Evolutionary conservation across 2,113 vertebrate genomes (phyloP), one percentile per base, ranked within the genome.

Genomic region (Mellivora capensis): DNA sequence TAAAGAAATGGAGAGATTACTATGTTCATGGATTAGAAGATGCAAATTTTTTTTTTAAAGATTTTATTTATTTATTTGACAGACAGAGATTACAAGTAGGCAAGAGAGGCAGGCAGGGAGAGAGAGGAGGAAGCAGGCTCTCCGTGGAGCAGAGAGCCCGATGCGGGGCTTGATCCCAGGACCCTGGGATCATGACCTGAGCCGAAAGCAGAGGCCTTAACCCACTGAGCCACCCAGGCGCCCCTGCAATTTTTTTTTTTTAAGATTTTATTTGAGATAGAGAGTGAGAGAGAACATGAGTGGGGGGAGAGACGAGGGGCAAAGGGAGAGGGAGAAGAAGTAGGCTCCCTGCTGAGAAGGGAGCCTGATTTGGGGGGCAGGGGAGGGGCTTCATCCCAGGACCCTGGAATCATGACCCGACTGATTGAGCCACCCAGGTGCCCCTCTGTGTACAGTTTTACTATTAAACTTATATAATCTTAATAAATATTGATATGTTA

Each of bases 1-100:
- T 79, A 34, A 92, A 90, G 74, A 94, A 25, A 49, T 34, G 18
- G 89, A 91, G 42, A 80, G 20, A 57, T 15, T 3, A 42, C 13
- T 34, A 23, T 96, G 34, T 67, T 87, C 15, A 67, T 93, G n/a
- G 44, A 85, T 81, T 91, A 95, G 71, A 90, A 62, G 25, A 93
- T 25, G 44, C 18, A 77, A 1, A n/a, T n/a, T 82, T 39, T 72
- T 72, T 72, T 25, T 72, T 72, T 71, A 17, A 64, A 62, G 62
- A 17, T 67, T 67, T 67, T 67, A 67, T 67, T 67, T 67, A n/a
- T n/a, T n/a, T n/a, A n/a, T n/a, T n/a, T n/a, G n/a, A n/a, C n/a
- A n/a, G n/a, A n/a, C n/a, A n/a, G n/a, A n/a, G n/a, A n/a, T n/a
- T n/a, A n/a, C n/a, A n/a, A n/a, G n/a, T n/a, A n/a, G n/a, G n/a